Evolutionary conservation across 2,113 vertebrate species (phyloP), one percentile per base, ranked within the genome.

Genomic region (Ammospiza caudacuta): DNA sequence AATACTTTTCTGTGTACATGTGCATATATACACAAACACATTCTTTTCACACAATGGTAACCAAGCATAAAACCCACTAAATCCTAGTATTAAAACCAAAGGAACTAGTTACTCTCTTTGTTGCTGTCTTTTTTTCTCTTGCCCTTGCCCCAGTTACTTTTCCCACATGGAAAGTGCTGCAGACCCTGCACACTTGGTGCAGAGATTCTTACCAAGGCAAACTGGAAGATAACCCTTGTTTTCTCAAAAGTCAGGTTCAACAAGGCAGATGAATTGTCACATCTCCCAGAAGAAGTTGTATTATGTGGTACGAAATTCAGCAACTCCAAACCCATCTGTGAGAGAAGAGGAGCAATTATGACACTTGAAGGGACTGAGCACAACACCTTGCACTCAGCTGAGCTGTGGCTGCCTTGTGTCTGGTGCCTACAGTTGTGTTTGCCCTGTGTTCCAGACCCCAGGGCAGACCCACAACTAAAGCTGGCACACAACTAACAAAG

Each of bases 291-390:
- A 24, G 35, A 9, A 6, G 1, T 84, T 19, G 98, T 98, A 72
- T 96, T 95, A 16, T 7, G 94, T 18, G 99, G 99, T 81, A 94
- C 8, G 94, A 99, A 92, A 92, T 99, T 99, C 39, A 98, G 73
- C 33, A 98, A 41, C 35, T 97, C 96, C 63, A 96, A 95, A 33
- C 95, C 73, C 54, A 96, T 96, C 98, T 99, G 75, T 8, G 8
- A 90, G 29, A 94, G 62, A 82, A 83, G 67, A 87, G 64, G 55
- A 57, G 15, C 27, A 5, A 0, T 87, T 70, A 33, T 1, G 21
- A 73, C 41, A 63, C 28, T 21, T 52, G 41, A 66, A 58, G 37
- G 91, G 37, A 44, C 49, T 18, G 25, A 47, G 66, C 16, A 25
- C 12, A 41, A 33, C 39, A 16, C 49, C 28, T 5, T 18, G 2